These are phyloP conservation scores for Chitala chitala DNA, from an alignment of 2,113 vertebrate species.

Conservation along the genomic window DNA sequence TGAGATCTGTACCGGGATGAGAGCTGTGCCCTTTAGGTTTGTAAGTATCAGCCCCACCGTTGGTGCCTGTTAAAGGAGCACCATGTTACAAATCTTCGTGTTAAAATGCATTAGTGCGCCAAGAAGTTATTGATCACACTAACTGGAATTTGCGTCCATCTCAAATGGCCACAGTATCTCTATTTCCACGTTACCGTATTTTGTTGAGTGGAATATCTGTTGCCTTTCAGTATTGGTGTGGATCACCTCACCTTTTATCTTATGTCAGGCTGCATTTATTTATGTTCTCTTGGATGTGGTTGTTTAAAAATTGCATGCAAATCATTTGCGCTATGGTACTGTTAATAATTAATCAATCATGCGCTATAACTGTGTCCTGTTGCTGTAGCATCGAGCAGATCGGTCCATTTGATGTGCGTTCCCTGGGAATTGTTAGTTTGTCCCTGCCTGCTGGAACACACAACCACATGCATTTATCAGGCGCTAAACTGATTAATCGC, in stretches of 20 bases:
- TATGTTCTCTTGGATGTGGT: no score
- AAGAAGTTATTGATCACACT: not conserved
- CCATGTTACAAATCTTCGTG: not conserved
- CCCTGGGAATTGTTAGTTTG: slow-evolving; percentile 11
- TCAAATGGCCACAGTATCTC: not conserved
- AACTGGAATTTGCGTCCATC: not conserved
- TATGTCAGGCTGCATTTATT: no score
- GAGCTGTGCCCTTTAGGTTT: not conserved
- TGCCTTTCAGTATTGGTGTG: not conserved
- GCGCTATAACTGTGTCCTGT: not conserved
- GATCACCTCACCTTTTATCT: no score
- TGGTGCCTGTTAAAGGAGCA: not conserved
- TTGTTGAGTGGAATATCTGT: not conserved
- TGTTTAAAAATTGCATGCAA: no score
- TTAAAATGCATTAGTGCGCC: not conserved
- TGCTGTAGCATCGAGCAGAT: not conserved
- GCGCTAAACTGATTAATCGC: slow-evolving; percentile 17
- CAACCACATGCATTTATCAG: slow-evolving; percentile 10
- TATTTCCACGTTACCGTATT: not conserved
- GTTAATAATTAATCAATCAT: not conserved
- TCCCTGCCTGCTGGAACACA: slow-evolving; percentile 13
- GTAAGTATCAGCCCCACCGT: not conserved
- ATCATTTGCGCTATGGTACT: no score
- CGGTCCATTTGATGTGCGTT: not conserved
- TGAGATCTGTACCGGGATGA: not conserved